Evolutionary conservation across 2,888 invertebrate genomes (phyloP).

Genomic region (Lithophane semibrunnea): DNA sequence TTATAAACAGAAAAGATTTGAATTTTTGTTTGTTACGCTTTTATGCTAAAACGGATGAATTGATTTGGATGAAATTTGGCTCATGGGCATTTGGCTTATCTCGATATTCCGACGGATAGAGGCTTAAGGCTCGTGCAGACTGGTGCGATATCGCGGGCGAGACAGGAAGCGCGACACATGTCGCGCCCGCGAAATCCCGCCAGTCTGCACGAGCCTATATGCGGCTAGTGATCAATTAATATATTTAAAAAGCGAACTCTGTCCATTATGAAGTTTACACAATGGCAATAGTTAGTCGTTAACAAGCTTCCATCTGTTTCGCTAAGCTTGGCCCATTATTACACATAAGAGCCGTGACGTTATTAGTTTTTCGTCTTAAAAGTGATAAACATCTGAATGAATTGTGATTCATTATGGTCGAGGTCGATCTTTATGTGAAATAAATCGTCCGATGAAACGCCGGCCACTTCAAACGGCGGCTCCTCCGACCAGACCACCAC

Average conservation of each 20-base stretch:
- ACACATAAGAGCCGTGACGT: constrained; percentile 76
- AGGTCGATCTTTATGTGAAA: constrained; percentile 85
- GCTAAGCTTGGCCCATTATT: constrained; percentile 55
- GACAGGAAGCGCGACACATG: too few species aligned
- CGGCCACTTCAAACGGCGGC: constrained; percentile 83
- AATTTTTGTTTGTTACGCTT: too few species aligned
- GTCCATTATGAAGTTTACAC: background rate
- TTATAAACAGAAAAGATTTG: too few species aligned
- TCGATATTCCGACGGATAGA: too few species aligned
- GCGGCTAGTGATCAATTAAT: too few species aligned
- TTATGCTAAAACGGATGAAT: too few species aligned
- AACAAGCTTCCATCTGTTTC: constrained; percentile 39
- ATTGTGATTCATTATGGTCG: constrained; percentile 82
- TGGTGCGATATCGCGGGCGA: too few species aligned
- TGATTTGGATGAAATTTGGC: too few species aligned
- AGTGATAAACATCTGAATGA: constrained; percentile 88
- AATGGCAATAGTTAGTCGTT: constrained; percentile 3
- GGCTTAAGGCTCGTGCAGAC: too few species aligned
- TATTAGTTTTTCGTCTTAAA: constrained; percentile 87
- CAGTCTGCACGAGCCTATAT: too few species aligned
- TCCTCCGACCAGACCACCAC: constrained; percentile 68
- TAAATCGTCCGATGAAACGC: constrained; percentile 81
- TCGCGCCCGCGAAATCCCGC: too few species aligned
- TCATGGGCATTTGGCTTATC: too few species aligned
- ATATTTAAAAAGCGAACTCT: background rate